A percentile compares a stretch with the other conserved stretches of the same genome.
Conservation (phyloP, 2,888 invertebrate genomes). For the Scaptomyza polygonia region DNA sequence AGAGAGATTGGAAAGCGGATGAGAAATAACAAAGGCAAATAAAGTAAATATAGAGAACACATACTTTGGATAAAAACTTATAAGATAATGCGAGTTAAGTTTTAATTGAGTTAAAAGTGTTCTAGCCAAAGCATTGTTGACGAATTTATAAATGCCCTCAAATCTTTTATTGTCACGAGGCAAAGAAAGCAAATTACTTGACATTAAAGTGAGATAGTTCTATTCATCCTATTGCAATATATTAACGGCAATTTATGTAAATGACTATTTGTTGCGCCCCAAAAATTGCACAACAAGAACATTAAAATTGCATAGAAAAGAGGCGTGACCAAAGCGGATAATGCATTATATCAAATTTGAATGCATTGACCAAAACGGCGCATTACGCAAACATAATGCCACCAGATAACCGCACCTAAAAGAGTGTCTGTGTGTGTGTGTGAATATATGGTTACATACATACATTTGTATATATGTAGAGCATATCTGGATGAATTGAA, state of each 20-base stretch:
- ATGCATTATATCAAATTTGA: constrained; percentile 64
- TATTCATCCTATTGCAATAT: background rate
- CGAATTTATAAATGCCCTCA: too few species aligned
- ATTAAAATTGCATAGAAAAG: constrained; percentile 4
- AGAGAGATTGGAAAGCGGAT: background rate
- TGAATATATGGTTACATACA: background rate
- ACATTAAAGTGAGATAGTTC: background rate
- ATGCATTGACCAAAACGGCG: constrained; percentile 56
- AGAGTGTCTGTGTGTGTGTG: background rate
- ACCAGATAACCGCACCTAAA: constrained; percentile 26
- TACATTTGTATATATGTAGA: constrained; percentile 6
- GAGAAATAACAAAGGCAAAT: constrained; percentile 1
- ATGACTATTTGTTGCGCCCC: constrained; percentile 21
- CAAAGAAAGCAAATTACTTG: background rate
- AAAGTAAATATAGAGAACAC: constrained; percentile 1
- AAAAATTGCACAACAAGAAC: constrained; percentile 10
- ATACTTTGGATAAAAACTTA: background rate
- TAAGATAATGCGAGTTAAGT: too few species aligned
- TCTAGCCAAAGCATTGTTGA: too few species aligned
- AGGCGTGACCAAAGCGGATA: constrained; percentile 35
- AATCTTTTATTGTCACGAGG: background rate
- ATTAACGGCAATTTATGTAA: constrained; percentile 54
- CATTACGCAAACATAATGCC: constrained; percentile 60
- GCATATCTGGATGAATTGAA: constrained; percentile 51
- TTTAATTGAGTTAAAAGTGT: too few species aligned